Evolutionary conservation across 2,888 invertebrate species (phyloP), one percentile per base, ranked within the genome.

Genomic region (Blomia tropicalis): DNA sequence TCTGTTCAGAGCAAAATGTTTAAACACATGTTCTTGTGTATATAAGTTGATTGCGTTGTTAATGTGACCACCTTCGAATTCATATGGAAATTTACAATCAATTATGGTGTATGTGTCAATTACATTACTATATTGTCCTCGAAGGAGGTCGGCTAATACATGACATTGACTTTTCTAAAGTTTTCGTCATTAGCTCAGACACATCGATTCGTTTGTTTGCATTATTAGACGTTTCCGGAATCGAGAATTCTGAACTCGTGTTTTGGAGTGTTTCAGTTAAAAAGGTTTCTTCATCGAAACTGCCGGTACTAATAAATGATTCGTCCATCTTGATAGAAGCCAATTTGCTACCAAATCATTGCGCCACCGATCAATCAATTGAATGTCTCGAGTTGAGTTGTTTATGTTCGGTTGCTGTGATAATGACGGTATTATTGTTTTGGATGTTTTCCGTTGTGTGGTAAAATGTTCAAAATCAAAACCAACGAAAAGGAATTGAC

Each of bases 11-110:
- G 7, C 69, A 64, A 86, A 79, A 67, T 79, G 77, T 66, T 79
- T 75, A 65, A 81, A 75, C 14, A 93, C 79, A 67, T 83, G 83
- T 0, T 85, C 83, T 66, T 82, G 82, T 0, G 85, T 87, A 75
- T 83, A 89, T 30, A 89, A 75, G 74, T 95, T 95, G 27, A 81
- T 70, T 0, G 93, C 90, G 4, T 85, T 84, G 58, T 75, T 71
- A 23, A 95, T 89, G 73, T 95, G 95, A 0, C 95, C 95, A 2
- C 89, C 93, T 0, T 84, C 82, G 72, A 75, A 95, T 75, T 95
- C 95, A 75, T 93, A 95, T 0, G 95, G 93, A 74, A 91, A 95
- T 67, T 95, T 81, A 72, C 93, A 93, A 75, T 95, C 95, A 51
- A 95, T 83, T 19, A 95, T 77, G 73, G 80, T 80, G 71, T 77